These are phyloP conservation scores for Thamnaconus septentrionalis DNA, from an alignment of 2,113 vertebrate species.

Conservation along the genomic window DNA sequence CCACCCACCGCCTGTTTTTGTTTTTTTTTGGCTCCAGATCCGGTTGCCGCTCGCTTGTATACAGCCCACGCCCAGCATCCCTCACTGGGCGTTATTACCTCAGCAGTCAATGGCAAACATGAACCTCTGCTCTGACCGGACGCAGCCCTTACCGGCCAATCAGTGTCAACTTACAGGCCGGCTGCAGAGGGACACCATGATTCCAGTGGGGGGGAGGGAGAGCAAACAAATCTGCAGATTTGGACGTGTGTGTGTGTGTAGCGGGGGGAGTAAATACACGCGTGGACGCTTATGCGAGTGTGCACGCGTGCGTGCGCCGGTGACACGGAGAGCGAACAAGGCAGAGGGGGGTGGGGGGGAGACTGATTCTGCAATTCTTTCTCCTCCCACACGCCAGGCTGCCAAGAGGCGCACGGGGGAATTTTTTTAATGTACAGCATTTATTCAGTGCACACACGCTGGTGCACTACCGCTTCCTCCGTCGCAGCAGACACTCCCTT, in stretches of 20 bases:
- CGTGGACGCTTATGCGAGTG: neutral
- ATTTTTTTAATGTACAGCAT: slow-evolving; percentile 74
- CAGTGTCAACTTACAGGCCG: slow-evolving; percentile 52
- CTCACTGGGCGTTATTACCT: slow-evolving; percentile 60
- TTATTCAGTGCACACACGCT: slow-evolving; percentile 71
- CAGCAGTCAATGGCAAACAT: slow-evolving; percentile 34
- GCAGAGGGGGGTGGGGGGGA: neutral
- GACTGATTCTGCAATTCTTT: slow-evolving; percentile 36
- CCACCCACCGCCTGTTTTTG: neutral
- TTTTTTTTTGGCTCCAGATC: slow-evolving; percentile 13
- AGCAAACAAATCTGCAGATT: neutral
- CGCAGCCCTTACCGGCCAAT: slow-evolving; percentile 46
- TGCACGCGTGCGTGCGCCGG: neutral
- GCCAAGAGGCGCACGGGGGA: slow-evolving; percentile 62
- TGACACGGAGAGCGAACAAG: slow-evolving; percentile 5
- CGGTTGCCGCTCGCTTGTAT: slow-evolving; percentile 15
- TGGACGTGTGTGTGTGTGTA: neutral
- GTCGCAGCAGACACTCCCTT: slow-evolving; percentile 68
- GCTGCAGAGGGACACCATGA: slow-evolving; percentile 21
- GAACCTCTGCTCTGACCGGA: slow-evolving; percentile 50
- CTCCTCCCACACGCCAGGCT: slow-evolving; percentile 55
- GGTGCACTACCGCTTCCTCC: slow-evolving; percentile 66
- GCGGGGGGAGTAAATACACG: neutral
- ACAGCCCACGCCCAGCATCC: slow-evolving; percentile 34
- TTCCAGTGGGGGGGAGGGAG: neutral